Evolutionary conservation across 1,140 invertebrate species (phyloP).

Genomic region (Psix sp.): DNA sequence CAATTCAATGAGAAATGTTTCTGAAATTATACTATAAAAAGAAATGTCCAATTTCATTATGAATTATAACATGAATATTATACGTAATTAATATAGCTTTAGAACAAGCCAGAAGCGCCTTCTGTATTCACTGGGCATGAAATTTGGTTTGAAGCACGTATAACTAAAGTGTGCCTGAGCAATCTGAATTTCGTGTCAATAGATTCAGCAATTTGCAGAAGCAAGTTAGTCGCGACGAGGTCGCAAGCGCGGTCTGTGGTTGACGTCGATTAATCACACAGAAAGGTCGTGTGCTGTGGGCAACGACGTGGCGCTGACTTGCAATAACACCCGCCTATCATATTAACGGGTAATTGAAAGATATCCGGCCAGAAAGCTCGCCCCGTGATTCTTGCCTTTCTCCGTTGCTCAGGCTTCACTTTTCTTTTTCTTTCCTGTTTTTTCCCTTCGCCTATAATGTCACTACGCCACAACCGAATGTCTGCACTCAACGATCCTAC

Average conservation of each 20-base stretch:
- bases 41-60: too few relatives aligned
- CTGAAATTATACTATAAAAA: too few relatives aligned
- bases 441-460: constrained; percentile 66
- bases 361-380: constrained; percentile 74
- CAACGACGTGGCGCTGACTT: constrained; percentile 75
- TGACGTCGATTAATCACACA: constrained; percentile 76
- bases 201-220: constrained; percentile 58
- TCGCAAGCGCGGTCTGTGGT: constrained; percentile 69
- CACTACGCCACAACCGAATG: constrained; percentile 61
- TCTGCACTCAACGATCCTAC: constrained; percentile 68
- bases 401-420: constrained; percentile 17
- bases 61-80: not conserved
- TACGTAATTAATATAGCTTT: not conserved
- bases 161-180: constrained; percentile 38
- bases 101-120: not conserved
- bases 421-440: constrained; percentile 32
- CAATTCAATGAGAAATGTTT: too few relatives aligned
- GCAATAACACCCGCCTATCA: constrained; percentile 73
- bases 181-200: constrained; percentile 60
- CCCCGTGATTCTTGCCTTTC: constrained; percentile 66
- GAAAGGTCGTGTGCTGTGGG: constrained; percentile 66
- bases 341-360: constrained; percentile 77
- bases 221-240: constrained; percentile 51
- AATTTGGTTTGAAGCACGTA: constrained; percentile 11
- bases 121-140: constrained; percentile 14